Evolutionary conservation across 30 jellyfish, hydroid and myxozoan genomes (phyloP), one percentile per base, ranked within the genome.

Genomic region (Aurelia coerulea): DNA sequence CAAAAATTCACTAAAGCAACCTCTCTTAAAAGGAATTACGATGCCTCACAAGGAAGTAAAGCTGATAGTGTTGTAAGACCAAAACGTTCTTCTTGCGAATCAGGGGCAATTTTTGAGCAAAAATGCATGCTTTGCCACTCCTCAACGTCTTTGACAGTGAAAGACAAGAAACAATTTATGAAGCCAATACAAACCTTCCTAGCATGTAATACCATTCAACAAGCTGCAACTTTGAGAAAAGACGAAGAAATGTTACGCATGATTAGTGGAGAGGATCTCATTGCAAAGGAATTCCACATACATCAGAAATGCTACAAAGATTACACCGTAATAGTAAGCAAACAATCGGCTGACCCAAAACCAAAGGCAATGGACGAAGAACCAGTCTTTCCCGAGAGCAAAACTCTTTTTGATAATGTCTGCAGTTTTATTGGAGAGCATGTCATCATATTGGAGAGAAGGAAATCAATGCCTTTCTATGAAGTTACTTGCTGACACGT

Each of bases 241-340:
- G 81, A 70, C 67, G 81, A 70, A 67, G 81, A 70, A 70, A 31
- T 70, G 81, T 16, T 70, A 70, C 81, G 81, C 56, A 39, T 70
- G 33, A 70, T 70, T 7, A 70, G 81, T 70, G 81, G 81, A 51
- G 81, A 70, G 67, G 81, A 70, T 39, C 81, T 70, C 19, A 70
- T 70, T 70, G 62, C 81, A 70, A 70, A 70, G 63, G 81, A 70
- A 19, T 70, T 70, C 81, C 67, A 70, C 81, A 70, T 70, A 70
- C 81, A 70, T 70, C 64, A 70, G 81, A 70, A 70, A 70, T 70
- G 81, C 81, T 70, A 70, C 56, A 70, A 70, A 70, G 81, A 70
- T 51, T 70, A 70, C 81, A 70, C 81, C 10, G 69, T 60, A 5
- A 60, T 69, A 69, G 80, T 69, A 69, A 69, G 80, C 80, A 69